These are phyloP conservation scores for Salminus brasiliensis DNA, from an alignment of 2,113 vertebrate genomes.

Conservation along the genomic window DNA sequence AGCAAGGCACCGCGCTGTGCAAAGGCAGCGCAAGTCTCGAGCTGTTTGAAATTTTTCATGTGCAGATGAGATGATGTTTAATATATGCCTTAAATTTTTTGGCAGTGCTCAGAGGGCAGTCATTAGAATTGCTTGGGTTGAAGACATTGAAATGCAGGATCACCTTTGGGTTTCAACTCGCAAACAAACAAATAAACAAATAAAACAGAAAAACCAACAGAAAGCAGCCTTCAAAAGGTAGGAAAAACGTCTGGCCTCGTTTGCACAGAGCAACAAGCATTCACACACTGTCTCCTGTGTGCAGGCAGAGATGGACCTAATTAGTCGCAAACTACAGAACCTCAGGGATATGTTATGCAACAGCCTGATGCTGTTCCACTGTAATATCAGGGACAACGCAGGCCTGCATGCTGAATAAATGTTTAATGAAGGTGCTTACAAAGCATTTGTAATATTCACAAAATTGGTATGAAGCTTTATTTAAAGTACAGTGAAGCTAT, in stretches of 20 bases:
- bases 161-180: constrained; percentile 2
- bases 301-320: background rate
- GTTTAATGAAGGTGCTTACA: background rate
- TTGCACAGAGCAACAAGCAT: background rate
- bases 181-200: background rate
- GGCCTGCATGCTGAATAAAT: background rate
- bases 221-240: background rate
- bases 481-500: no score
- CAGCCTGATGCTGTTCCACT: background rate
- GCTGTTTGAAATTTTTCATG: background rate
- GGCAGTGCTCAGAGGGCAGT: background rate
- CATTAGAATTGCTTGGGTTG: background rate
- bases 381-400: background rate
- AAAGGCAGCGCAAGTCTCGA: background rate
- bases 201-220: background rate
- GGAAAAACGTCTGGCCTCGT: background rate
- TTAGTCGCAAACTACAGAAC: background rate
- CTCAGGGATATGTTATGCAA: background rate
- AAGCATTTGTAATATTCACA: no score
- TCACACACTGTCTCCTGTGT: background rate
- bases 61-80: background rate
- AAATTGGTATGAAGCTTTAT: no score
- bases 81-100: background rate
- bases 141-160: background rate
- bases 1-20: background rate